A percentile compares a stretch with the other conserved stretches of the same genome.
Evolutionary conservation across 2,797 vertebrate species (phyloP).

Genomic region (Dromococcyx pavoninus): DNA sequence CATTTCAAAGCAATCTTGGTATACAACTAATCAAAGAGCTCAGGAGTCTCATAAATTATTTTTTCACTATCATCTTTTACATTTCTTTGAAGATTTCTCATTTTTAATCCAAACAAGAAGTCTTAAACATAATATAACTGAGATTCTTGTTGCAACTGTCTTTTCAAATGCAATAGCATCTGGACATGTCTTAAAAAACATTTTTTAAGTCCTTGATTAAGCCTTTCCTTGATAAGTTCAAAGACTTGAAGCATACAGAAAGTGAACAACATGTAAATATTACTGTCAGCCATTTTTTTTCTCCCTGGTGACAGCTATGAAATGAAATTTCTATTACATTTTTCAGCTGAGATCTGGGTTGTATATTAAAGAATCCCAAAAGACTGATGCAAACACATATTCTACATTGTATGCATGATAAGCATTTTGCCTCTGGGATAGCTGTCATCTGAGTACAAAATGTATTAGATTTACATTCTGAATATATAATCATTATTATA

Average conservation of each 20-base stretch:
- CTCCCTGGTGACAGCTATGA: background rate
- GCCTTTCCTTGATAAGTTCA: background rate
- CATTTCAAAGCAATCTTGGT: background rate
- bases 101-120: constrained; percentile 1
- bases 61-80: constrained; percentile 20
- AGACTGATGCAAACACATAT: constrained; percentile 14
- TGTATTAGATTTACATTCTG: background rate
- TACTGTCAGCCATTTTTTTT: background rate
- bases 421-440: constrained; percentile 28
- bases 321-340: constrained; percentile 27
- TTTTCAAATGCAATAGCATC: constrained; percentile 15
- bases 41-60: background rate
- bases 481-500: background rate
- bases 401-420: constrained; percentile 22
- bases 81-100: constrained; percentile 7
- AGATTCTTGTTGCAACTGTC: background rate
- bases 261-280: background rate
- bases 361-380: constrained; percentile 6
- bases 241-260: constrained; percentile 9
- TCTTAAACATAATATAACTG: background rate
- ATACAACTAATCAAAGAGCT: background rate
- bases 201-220: constrained; percentile 24
- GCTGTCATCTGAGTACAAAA: constrained; percentile 11
- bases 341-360: constrained; percentile 4
- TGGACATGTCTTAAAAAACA: background rate